Percentiles rank a stretch among this genome's conserved stretches.
Evolutionary conservation across 1,140 invertebrate species (phyloP).

Genomic region (Probaryconus sp.): DNA sequence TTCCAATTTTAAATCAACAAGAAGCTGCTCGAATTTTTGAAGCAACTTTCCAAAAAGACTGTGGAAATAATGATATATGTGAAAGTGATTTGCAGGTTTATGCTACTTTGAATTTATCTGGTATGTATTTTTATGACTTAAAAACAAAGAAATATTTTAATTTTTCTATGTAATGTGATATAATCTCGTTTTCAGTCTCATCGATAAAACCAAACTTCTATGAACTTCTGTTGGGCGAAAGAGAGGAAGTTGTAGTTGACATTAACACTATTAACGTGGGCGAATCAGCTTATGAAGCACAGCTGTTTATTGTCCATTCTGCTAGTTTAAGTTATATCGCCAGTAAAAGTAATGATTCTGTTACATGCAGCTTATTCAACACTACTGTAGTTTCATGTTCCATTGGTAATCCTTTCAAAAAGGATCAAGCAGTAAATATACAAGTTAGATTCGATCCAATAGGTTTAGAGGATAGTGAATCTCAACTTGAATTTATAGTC

Average conservation of each 20-base stretch:
- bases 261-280: constrained; percentile 87
- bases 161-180: too few relatives aligned
- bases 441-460: constrained; percentile 89
- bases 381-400: constrained; percentile 87
- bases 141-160: constrained; percentile 6
- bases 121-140: constrained; percentile 67
- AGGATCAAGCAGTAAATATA: constrained; percentile 80
- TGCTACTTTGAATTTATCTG: constrained; percentile 82
- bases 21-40: constrained; percentile 89
- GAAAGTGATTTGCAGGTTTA: constrained; percentile 88
- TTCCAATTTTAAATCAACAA: constrained; percentile 93
- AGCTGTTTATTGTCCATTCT: constrained; percentile 89
- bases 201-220: constrained; percentile 70
- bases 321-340: constrained; percentile 88
- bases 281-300: constrained; percentile 95
- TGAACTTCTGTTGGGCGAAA: constrained; percentile 83
- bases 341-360: constrained; percentile 77
- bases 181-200: constrained; percentile 61
- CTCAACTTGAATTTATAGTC: constrained; percentile 84
- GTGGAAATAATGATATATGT: constrained; percentile 93
- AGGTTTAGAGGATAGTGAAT: constrained; percentile 84
- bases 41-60: constrained; percentile 95
- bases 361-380: constrained; percentile 86
- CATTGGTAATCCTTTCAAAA: constrained; percentile 93
- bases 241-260: constrained; percentile 87